Base-by-base conservation (phyloP, 2,888 invertebrate species). In the Corbicula japonica region DNA sequence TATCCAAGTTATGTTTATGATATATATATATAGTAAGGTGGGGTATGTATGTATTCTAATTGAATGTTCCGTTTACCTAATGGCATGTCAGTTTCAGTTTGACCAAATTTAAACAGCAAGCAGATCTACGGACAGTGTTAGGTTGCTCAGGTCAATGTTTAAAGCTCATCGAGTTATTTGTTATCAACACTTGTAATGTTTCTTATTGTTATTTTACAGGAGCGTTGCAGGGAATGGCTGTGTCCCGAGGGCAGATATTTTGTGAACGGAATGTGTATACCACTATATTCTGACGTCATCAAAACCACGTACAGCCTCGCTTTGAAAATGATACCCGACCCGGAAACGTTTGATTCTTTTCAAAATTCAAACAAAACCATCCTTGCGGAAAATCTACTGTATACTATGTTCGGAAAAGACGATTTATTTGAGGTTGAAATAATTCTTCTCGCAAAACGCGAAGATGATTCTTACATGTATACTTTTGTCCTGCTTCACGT, bases 191-290 rank as follows among this genome's bases (percentile, higher is more conserved):
- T n/a, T n/a, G n/a, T n/a, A n/a, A n/a, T n/a, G n/a, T n/a, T n/a
- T 41, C 8, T 15, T 41, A 21, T 5, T 52, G n/a, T 72, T 60
- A 15, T 32, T 50, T 76, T 79, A 0, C 66, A 83, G 83, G 60
- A 77, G 15, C 26, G 44, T n/a, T 83, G 83, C 34, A 70, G 83
- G 15, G 52, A 58, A n/a, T 83, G 83, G 83, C 75, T 74, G 41
- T 83, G 83, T 44, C 83, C 83, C 2, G 12, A 30, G 21, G 76
- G 76, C 21, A 21, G 62, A 6, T 28, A 61, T 23, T 50, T 23
- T 32, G 38, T 54, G 28, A 44, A 48, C 48, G 28, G 18, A 23
- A 58, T 70, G n/a, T 83, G 83, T 61, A 38, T 74, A 26, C 80
- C 83, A 5, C 38, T 65, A 5, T 77, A 60, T 30, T 21, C 34